Percentiles rank a stretch among this genome's conserved stretches.
These are phyloP conservation scores for Nemotelus pantherinus DNA, from an alignment of 2,888 invertebrate genomes.

Conservation along the genomic window DNA sequence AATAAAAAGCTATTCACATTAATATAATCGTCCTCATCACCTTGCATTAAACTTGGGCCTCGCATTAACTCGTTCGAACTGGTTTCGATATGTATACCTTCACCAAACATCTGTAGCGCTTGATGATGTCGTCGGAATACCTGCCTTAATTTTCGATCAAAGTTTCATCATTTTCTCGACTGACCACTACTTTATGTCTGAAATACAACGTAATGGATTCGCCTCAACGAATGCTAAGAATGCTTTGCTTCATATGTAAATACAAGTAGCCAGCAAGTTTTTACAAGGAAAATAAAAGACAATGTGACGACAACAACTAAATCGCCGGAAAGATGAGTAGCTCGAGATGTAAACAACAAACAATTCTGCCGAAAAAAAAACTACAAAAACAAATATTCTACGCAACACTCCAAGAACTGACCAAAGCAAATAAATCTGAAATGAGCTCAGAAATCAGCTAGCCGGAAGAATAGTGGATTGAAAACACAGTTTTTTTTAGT, in stretches of 20 bases:
- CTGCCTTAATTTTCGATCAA: constrained; percentile 17
- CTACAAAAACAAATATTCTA: too few species aligned
- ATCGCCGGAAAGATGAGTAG: too few species aligned
- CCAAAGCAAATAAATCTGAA: background rate
- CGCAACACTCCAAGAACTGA: background rate
- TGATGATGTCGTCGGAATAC: constrained; percentile 12
- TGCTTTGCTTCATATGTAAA: too few species aligned
- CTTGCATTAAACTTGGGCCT: background rate
- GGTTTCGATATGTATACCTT: background rate
- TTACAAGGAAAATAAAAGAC: too few species aligned
- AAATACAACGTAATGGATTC: too few species aligned
- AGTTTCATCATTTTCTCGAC: constrained; percentile 18
- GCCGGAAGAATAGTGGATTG: background rate
- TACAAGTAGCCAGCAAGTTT: too few species aligned
- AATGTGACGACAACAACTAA: too few species aligned
- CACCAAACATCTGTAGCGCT: background rate
- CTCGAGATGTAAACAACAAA: background rate
- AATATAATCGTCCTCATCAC: constrained; percentile 22
- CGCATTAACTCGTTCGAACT: too few species aligned
- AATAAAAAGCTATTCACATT: constrained; percentile 9
- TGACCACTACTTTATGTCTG: background rate
- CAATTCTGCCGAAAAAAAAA: background rate
- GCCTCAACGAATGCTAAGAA: too few species aligned
- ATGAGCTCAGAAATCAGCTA: background rate
- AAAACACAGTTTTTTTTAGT: constrained; percentile 22